phyloP scores from a whole-genome alignment of 2,797 vertebrate genomes.

The Vultur gryphus region DNA sequence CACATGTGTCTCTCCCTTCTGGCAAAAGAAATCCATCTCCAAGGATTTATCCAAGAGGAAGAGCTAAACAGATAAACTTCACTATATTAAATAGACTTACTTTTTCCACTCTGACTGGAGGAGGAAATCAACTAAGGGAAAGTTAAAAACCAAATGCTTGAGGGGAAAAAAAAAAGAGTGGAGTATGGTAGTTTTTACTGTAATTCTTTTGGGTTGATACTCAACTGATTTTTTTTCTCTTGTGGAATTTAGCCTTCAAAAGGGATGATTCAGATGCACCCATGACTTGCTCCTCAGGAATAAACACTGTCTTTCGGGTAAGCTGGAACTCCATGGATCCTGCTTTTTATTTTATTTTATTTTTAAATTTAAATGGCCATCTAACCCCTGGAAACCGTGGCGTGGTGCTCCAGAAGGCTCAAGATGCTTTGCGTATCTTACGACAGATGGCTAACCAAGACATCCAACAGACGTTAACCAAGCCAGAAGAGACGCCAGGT shows the following conservation, averaged over 20 bases:
- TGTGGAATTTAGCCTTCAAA: background rate
- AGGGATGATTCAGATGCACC: background rate
- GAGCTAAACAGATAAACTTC: constrained; percentile 19
- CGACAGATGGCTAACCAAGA: background rate
- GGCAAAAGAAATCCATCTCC: constrained; percentile 29
- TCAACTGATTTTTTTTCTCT: background rate
- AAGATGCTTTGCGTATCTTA: background rate
- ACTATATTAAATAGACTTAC: constrained; percentile 21
- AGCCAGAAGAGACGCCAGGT: background rate
- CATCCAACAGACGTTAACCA: background rate
- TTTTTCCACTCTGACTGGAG: background rate
- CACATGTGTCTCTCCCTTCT: background rate
- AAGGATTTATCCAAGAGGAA: constrained; percentile 44
- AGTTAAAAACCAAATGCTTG: background rate
- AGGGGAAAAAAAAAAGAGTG: background rate
- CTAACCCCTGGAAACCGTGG: background rate
- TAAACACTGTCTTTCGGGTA: background rate
- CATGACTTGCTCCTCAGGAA: background rate
- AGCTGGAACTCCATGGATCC: background rate
- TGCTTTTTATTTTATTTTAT: background rate
- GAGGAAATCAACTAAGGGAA: background rate
- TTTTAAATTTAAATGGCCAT: background rate
- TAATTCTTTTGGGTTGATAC: background rate
- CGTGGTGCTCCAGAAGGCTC: background rate
- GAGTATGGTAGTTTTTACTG: background rate